Base-by-base conservation (phyloP, 2,888 invertebrate genomes). In the Scelioninae gen. 2 region DNA sequence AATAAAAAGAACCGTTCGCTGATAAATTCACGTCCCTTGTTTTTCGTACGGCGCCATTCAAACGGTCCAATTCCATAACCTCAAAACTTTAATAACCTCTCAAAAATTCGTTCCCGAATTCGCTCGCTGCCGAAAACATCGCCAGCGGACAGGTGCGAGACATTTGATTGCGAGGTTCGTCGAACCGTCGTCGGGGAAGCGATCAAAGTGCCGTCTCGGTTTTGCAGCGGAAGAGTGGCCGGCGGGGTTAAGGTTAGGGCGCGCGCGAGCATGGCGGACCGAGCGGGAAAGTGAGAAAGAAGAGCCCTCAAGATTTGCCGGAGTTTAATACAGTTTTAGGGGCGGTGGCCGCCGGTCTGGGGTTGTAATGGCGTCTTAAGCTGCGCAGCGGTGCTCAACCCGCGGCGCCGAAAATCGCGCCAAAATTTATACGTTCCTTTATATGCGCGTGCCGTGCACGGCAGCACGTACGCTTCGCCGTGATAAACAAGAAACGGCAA, bases 361-460 rank as follows among this genome's bases (percentile, higher is more conserved):
- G 82, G 82, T 79, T 84, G 84, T 86, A 86, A 86, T 86, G 86
- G 86, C 84, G 85, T 85, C 86, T 86, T 86, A 85, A 86, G 82
- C 83, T 74, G 57, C 81, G 78, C 83, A 82, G 84, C 60, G 85
- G 81, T 78, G 83, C 84, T 85, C 85, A 84, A 77, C 72, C 73
- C 15, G 39, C 4, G 18, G 18, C 19, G 11, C 18, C 55, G 19
- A n/a, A n/a, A n/a, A n/a, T n/a, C n/a, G n/a, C n/a, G n/a, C n/a
- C n/a, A n/a, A n/a, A n/a, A n/a, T n/a, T n/a, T n/a, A n/a, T n/a
- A n/a, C n/a, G n/a, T n/a, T n/a, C n/a, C n/a, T n/a, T n/a, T n/a
- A n/a, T n/a, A n/a, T n/a, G 43, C 52, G 53, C 65, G 65, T 57
- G 48, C 65, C 39, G 57, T 22, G 25, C 31, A 7, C 31, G 28